Evolutionary conservation across 92 coral and sea anemone species (phyloP).

Genomic region (Zoanthus solanderi): DNA sequence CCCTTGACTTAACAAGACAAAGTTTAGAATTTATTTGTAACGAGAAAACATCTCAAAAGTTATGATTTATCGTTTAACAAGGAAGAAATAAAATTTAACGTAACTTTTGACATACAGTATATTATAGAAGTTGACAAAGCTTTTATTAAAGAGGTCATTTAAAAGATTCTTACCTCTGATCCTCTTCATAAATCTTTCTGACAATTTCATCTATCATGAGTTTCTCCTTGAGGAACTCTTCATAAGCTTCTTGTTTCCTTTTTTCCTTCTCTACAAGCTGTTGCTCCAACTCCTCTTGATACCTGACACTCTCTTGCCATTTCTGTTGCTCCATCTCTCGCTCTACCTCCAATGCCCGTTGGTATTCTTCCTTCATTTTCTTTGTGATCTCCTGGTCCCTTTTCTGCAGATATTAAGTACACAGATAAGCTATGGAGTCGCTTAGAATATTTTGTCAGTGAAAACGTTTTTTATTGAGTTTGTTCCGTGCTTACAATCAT

Average conservation of each 20-base stretch:
- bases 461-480: no score
- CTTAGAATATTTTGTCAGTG: no score
- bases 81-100: no score
- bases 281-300: conserved; percentile 91
- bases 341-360: conserved; percentile 85
- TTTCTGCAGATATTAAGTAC: conserved; percentile 45
- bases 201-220: conserved; percentile 99
- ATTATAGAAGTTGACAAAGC: no score
- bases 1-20: no score
- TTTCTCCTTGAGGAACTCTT: conserved; percentile 97
- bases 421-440: background rate
- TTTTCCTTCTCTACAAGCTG: conserved; percentile 91
- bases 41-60: no score
- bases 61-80: no score
- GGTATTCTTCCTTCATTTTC: conserved; percentile 87
- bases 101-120: no score
- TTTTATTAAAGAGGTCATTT: background rate
- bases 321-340: conserved; percentile 82
- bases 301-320: conserved; percentile 96
- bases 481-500: no score
- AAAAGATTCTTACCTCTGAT: conserved; percentile 73
- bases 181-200: conserved; percentile 97
- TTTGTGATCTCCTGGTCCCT: conserved; percentile 76
- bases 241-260: conserved; percentile 92
- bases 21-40: no score